Evolutionary conservation across 2,888 invertebrate genomes (phyloP), one percentile per base, ranked within the genome.

Genomic region (Drosophila colorata): DNA sequence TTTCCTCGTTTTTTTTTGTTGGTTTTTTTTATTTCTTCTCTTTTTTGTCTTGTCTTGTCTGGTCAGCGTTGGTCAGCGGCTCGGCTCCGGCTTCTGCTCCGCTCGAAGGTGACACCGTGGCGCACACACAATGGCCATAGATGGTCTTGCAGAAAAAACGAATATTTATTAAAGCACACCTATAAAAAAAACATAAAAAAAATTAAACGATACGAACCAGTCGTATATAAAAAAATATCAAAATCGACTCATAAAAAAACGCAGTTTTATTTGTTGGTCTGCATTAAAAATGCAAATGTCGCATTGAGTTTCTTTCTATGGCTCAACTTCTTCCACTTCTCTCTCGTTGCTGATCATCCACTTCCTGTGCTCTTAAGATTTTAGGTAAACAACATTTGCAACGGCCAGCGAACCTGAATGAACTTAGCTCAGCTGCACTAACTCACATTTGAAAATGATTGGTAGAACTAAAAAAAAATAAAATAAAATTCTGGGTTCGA

Each of bases 211-310:
- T 70, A 58, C 64, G 66, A 82, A 76, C 78, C 85, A 81, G 87
- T 83, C 78, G 66, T 49, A 52, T 53, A 28, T 7, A 41, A 49
- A 65, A 56, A 69, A 67, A 84, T 78, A 76, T 73, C 73, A 69
- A 76, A 84, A 83, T 79, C 74, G 77, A 73, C 81, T 86, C 68
- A 18, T 38, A 64, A 78, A 78, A 78, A 87, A 86, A 84, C 69
- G 49, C 47, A 65, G 57, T 75, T 81, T 74, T 80, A 78, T 78
- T 70, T 73, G 73, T 77, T 80, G 82, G 75, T 88, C 76, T 86
- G 87, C 90, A 90, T 91, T 91, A 90, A 86, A 90, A 91, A 90
- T 90, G 90, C 89, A 90, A 91, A 90, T 91, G 83, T 89, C 82
- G 78, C 87, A 80, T 86, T 79, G 79, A 80, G 72, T 81, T 78